Evolutionary conservation across 2,113 vertebrate genomes (phyloP).

Genomic region (Heliornis fulica): DNA sequence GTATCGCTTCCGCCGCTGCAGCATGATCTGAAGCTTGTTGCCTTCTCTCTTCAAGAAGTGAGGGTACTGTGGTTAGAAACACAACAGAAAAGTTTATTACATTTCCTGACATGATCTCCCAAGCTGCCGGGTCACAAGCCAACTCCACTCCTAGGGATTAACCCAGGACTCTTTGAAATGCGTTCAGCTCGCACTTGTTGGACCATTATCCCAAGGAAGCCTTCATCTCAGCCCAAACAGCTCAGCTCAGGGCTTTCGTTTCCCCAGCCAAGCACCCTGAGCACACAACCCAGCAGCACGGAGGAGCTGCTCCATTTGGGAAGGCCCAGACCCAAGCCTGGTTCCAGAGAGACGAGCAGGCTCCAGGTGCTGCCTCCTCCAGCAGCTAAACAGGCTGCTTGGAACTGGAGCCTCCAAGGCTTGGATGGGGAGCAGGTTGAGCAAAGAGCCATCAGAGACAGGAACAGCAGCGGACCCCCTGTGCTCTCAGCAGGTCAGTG

Average conservation of each 20-base stretch:
- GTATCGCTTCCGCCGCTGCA: conserved; percentile 92
- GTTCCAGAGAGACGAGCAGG: background rate
- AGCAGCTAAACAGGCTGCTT: background rate
- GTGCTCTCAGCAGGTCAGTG: background rate
- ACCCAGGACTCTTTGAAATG: background rate
- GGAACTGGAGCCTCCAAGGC: background rate
- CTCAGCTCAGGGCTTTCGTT: background rate
- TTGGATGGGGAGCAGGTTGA: accelerated
- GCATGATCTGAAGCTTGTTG: conserved; percentile 94
- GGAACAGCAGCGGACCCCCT: background rate
- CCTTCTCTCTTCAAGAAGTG: conserved; percentile 95
- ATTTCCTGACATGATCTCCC: background rate
- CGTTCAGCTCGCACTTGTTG: background rate
- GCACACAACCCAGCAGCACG: background rate
- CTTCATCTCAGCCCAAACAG: background rate
- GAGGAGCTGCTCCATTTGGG: background rate
- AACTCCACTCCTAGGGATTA: background rate
- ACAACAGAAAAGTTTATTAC: background rate
- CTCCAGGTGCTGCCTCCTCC: background rate
- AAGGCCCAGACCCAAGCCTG: background rate
- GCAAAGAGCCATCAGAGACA: background rate
- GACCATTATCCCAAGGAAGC: background rate
- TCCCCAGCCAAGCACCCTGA: background rate
- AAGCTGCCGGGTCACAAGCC: background rate
- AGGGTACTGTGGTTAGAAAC: conserved; percentile 80